Evolutionary conservation across 2,113 vertebrate species (phyloP), one percentile per base, ranked within the genome.

Genomic region (rabbit (Oryctolagus cuniculus)): DNA sequence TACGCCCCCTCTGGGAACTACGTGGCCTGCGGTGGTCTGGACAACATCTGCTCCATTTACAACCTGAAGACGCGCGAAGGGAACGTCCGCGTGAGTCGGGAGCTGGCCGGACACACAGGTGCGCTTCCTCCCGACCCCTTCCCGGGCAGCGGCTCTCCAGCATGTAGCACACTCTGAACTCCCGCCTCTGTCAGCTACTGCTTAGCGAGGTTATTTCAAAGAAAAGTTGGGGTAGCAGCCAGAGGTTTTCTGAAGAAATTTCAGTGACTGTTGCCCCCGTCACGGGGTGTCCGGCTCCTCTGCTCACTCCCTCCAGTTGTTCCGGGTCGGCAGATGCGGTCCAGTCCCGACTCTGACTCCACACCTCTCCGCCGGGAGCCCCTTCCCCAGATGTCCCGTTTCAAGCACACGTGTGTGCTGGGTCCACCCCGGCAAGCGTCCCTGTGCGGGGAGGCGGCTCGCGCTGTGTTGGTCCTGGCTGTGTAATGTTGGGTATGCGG

Each of bases 41-140:
- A 99, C 97, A 99, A 99, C 98, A 99, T 99, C 97, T 99, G 99
- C 97, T 99, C 99, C 98, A 99, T 99, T 98, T 99, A 99, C 98
- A 99, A 99, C 98, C 99, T 99, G 98, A 99, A 99, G 98, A 99
- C 99, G 96, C 99, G 99, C 27, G 99, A 99, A 98, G 99, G 99
- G 96, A 99, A 99, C 69, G 99, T 99, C 63, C 99, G 99, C 19
- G 99, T 99, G 96, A 99, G 99, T 98, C 99, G 99, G 77, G 99
- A 99, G 95, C 98, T 99, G 97, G 99, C 99, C 3, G 99, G 99
- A 96, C 99, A 99, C 97, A 99, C 99, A 99, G 99, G 99, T 99
- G 97, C 83, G 93, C 0, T 0, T 15, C 36, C 64, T 86, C 25
- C 38, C n/a, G 19, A 13, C 55, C 10, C 19, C 55, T 58, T 21